Percentiles rank a stretch among this genome's conserved stretches.
phyloP scores from a whole-genome alignment of 2,113 vertebrate species.

The Passer montanus region DNA sequence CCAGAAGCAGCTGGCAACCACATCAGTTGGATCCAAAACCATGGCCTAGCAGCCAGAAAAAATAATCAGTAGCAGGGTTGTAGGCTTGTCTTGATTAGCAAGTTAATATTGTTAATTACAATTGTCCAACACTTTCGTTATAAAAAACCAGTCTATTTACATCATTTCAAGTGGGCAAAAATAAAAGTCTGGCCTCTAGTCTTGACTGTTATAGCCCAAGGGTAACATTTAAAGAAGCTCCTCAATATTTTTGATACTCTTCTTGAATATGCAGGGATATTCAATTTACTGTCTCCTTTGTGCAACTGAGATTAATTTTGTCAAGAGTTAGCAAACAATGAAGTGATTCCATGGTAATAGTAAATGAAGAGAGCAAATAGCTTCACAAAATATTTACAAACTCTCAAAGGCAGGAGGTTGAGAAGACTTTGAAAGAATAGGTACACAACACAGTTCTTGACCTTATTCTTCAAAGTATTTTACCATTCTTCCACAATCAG shows the following conservation, averaged over 20 bases:
- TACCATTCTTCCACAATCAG: not conserved
- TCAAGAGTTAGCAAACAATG: not conserved
- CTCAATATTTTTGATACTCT: not conserved
- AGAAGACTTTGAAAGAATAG: not conserved
- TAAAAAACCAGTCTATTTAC: not conserved
- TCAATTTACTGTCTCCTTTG: not conserved
- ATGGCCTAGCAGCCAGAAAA: not conserved
- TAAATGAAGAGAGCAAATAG: not conserved
- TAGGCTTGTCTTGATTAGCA: not conserved
- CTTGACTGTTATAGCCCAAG: not conserved
- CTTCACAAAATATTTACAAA: not conserved
- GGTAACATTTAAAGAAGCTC: not conserved
- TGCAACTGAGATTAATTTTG: not conserved
- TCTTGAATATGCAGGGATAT: not conserved
- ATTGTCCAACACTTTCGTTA: not conserved
- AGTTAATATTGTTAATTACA: not conserved
- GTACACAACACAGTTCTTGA: not conserved
- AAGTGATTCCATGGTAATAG: not conserved
- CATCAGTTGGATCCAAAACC: not conserved
- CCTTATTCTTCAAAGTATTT: not conserved
- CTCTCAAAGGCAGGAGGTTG: not conserved
- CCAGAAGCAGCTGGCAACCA: not conserved
- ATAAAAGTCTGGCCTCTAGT: not conserved
- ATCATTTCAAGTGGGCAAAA: not conserved
- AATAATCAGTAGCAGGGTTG: not conserved